phyloP scores from a whole-genome alignment of 2,797 vertebrate genomes.

The Scarus forsteni region DNA sequence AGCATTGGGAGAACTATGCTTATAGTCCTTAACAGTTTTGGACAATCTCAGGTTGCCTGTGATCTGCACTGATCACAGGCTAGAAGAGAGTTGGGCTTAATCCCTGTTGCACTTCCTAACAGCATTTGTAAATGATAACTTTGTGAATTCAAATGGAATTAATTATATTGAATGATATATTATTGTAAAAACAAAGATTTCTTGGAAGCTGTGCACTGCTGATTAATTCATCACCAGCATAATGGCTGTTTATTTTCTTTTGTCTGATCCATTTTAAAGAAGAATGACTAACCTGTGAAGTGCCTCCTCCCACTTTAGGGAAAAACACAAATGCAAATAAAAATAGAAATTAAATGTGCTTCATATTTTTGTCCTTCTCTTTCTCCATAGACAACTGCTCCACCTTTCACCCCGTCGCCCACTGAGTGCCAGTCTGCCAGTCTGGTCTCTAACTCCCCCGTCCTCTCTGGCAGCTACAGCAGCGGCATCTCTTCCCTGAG shows the following conservation, averaged over 20 bases:
- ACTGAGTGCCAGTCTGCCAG: slow-evolving; percentile 94
- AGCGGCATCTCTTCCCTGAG: slow-evolving; percentile 98
- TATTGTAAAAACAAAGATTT: neutral
- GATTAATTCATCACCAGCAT: neutral
- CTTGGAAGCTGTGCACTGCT: no score
- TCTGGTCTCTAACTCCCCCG: slow-evolving; percentile 93
- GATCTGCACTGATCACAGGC: no score
- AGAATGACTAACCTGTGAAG: no score
- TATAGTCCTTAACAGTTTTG: no score
- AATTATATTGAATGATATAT: neutral
- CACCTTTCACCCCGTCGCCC: slow-evolving; percentile 94
- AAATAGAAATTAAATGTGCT: no score
- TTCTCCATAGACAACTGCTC: slow-evolving; percentile 84
- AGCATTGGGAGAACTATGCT: no score
- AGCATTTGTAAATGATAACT: no score
- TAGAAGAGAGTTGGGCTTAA: no score
- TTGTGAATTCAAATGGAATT: no score
- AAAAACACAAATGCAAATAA: no score
- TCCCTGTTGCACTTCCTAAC: no score
- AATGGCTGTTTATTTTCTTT: neutral
- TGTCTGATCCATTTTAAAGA: neutral
- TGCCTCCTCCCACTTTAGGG: neutral
- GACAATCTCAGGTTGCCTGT: no score
- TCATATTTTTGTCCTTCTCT: slow-evolving; percentile 7
- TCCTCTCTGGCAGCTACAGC: slow-evolving; percentile 96